These are phyloP conservation scores for Melanophora roralis DNA, from an alignment of 2,888 invertebrate species.

Conservation along the genomic window DNA sequence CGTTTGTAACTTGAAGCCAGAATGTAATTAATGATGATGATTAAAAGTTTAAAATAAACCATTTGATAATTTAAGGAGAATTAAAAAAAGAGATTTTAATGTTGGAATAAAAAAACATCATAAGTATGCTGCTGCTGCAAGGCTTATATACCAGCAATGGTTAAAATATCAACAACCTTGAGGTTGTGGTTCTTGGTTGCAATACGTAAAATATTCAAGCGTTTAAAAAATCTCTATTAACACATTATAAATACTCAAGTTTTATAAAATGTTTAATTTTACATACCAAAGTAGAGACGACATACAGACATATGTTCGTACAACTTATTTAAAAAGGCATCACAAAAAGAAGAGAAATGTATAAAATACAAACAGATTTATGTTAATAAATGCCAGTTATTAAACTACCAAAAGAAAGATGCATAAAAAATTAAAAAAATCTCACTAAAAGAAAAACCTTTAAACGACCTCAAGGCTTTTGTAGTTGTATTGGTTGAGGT, in stretches of 20 bases:
- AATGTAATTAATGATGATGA: constrained; percentile 62
- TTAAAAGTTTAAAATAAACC: constrained; percentile 17
- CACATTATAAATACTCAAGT: constrained; percentile 44
- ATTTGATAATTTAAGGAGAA: background rate
- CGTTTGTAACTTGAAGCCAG: constrained; percentile 34
- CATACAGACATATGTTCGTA: too few species aligned
- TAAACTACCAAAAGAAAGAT: constrained; percentile 17
- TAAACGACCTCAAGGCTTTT: constrained; percentile 52
- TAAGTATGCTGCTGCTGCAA: background rate
- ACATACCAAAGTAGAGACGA: background rate
- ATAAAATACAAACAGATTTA: background rate
- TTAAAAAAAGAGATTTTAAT: constrained; percentile 36
- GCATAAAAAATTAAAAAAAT: background rate
- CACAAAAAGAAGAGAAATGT: background rate
- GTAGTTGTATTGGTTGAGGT: constrained; percentile 36
- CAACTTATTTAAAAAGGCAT: too few species aligned
- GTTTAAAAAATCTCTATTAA: constrained; percentile 35
- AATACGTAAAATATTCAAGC: constrained; percentile 3
- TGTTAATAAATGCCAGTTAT: constrained; percentile 5
- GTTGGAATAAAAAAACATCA: constrained; percentile 18
- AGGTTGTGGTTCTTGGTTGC: constrained; percentile 26
- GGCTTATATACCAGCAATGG: background rate
- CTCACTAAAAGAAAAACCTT: constrained; percentile 12
- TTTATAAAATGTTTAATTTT: background rate
- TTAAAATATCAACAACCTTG: constrained; percentile 55